phyloP scores from a whole-genome alignment of 2,113 vertebrate genomes.

The Bubo scandiacus region DNA sequence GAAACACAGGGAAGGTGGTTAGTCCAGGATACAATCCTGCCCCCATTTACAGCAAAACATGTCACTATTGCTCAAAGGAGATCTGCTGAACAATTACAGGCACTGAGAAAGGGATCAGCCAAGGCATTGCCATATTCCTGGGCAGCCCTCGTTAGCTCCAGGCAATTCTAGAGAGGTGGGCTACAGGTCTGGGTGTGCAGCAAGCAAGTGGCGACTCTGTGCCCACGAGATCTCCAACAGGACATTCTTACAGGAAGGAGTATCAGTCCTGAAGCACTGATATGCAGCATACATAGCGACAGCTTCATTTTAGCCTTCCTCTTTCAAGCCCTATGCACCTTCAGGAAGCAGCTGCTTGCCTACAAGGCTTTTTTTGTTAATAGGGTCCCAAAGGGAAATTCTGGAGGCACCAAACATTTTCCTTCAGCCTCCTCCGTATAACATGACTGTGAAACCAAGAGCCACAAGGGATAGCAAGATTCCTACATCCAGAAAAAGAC shows the following conservation, averaged over 20 bases:
- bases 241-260: neutral
- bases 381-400: neutral
- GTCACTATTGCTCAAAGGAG: neutral
- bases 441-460: neutral
- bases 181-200: neutral
- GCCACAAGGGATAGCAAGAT: neutral
- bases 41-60: neutral
- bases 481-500: neutral
- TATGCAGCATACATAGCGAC: fast-evolving
- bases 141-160: neutral
- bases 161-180: neutral
- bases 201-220: neutral
- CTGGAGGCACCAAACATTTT: neutral
- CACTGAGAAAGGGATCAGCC: neutral
- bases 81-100: neutral
- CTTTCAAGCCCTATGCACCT: neutral
- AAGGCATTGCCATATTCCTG: neutral
- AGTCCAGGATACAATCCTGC: neutral
- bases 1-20: neutral
- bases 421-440: neutral
- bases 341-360: neutral
- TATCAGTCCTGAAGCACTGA: neutral
- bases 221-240: neutral
- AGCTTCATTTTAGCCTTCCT: neutral
- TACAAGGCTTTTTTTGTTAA: neutral